These are phyloP conservation scores for Sarcophaga peregrina DNA, from an alignment of 1,140 invertebrate genomes.

Conservation along the genomic window DNA sequence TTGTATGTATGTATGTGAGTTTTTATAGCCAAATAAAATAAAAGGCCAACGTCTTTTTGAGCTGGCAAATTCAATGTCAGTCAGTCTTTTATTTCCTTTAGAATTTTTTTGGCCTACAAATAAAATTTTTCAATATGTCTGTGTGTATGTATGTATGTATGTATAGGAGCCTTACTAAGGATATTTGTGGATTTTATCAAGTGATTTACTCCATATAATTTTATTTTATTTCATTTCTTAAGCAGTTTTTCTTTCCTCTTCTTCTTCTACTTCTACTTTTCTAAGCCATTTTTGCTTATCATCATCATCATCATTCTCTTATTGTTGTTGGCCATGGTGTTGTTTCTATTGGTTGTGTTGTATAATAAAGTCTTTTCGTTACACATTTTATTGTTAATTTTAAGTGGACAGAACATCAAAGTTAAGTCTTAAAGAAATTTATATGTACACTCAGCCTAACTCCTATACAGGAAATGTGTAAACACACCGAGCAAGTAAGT, in stretches of 20 bases:
- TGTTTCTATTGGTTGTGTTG: not conserved
- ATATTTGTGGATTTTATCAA: constrained; percentile 9
- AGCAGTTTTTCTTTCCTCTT: no score
- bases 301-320: not conserved
- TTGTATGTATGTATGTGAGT: no score
- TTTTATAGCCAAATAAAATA: no score
- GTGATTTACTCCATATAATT: constrained; percentile 16
- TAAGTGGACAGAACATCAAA: constrained; percentile 24
- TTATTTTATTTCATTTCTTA: not conserved
- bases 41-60: no score
- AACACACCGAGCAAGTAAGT: no score
- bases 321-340: not conserved
- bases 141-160: no score
- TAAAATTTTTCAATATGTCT: no score
- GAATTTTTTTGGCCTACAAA: no score
- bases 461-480: not conserved
- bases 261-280: no score
- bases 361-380: not conserved
- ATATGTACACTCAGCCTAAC: not conserved
- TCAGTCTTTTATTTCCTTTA: no score
- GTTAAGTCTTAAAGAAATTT: not conserved
- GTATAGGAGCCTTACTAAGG: not conserved
- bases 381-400: constrained; percentile 25
- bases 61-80: no score
- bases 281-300: no score